Evolutionary conservation across 2,888 invertebrate genomes (phyloP), one percentile per base, ranked within the genome.

Genomic region (Allolobophora icterica): DNA sequence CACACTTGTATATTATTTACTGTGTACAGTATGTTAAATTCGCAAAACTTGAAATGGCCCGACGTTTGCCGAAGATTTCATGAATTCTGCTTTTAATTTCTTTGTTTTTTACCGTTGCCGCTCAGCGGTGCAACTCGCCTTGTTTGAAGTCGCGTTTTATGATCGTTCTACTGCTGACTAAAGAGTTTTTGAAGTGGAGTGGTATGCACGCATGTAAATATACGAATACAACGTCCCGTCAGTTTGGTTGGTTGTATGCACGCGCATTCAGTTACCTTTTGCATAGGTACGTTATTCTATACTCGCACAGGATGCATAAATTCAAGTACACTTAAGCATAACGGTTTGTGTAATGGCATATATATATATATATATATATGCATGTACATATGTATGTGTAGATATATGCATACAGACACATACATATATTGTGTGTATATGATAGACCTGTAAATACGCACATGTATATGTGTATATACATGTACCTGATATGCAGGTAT

Each of bases 11-110:
- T 71, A 71, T 30, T 71, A n/a, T 71, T 71, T 30, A 71, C 71
- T n/a, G 71, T 71, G 71, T 71, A 71, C 30, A 71, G 30, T n/a
- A 71, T n/a, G 71, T 71, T 71, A 71, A 71, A 71, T 71, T 30
- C n/a, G n/a, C n/a, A 71, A 71, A 71, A 71, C 71, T 71, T 71
- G 71, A 71, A 71, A 71, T 71, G 71, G 71, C 71, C 45, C n/a
- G 71, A 71, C n/a, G 71, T 71, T 71, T n/a, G 71, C 71, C 71
- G 71, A 71, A 71, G 30, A 71, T 71, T 71, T 71, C 71, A 71
- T 71, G 8, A n/a, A 71, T 71, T 71, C 71, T 71, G 71, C 71
- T 71, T 71, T 71, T 5, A 8, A 17, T 71, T 71, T n/a, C 11
- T 71, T 71, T 71, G 15, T 71, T 71, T n/a, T 17, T 24, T 24